Evolutionary conservation across 2,888 invertebrate species (phyloP).

Genomic region (Chalcosyrphus nemorum): DNA sequence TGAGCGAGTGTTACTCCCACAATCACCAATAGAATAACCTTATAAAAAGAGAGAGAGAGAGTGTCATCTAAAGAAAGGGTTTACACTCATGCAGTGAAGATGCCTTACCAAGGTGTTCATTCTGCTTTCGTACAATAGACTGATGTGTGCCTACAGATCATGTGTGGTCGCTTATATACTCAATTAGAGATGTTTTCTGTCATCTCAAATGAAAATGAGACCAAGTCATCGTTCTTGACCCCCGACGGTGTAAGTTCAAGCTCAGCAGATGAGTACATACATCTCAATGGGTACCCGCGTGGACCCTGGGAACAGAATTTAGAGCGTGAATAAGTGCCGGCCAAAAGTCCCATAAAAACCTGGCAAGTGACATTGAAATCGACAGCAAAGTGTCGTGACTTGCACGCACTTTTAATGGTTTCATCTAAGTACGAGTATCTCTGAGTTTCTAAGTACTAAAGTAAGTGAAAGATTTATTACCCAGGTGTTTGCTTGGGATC

Average conservation of each 20-base stretch:
- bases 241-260: conserved; percentile 49
- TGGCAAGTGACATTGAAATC: conserved; percentile 36
- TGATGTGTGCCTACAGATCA: conserved; percentile 44
- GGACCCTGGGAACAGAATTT: conserved; percentile 32
- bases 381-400: neutral
- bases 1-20: conserved; percentile 34
- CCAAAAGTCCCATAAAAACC: conserved; percentile 33
- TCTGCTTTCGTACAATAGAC: conserved; percentile 52
- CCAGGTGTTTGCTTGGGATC: neutral
- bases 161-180: conserved; percentile 54
- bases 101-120: conserved; percentile 64
- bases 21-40: conserved; percentile 38
- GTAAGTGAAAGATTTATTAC: neutral
- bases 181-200: conserved; percentile 10
- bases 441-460: conserved; percentile 15
- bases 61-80: neutral
- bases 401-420: conserved; percentile 23
- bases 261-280: conserved; percentile 35
- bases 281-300: conserved; percentile 7
- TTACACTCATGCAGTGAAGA: neutral
- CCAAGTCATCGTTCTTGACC: conserved; percentile 47
- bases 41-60: neutral
- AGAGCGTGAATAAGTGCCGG: conserved; percentile 15
- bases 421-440: neutral
- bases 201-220: conserved; percentile 6